Percentiles rank a stretch among this genome's conserved stretches.
phyloP scores from a whole-genome alignment of 2,888 invertebrate species.

The Ormyrus pomaceus region DNA sequence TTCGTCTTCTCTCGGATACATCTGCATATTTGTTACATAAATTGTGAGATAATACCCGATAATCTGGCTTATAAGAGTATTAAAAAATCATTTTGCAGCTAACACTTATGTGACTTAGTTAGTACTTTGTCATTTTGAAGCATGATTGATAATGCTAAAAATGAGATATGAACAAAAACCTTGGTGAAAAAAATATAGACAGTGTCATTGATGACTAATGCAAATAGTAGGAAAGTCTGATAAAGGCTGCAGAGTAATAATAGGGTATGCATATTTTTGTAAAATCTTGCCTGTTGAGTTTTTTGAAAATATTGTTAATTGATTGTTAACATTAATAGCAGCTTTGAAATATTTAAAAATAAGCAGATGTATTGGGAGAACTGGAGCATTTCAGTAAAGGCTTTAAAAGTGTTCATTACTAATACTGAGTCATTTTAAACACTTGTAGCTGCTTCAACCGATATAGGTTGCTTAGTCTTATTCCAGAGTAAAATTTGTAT shows the following conservation, averaged over 20 bases:
- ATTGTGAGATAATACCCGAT: too few species aligned
- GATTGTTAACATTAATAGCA: background rate
- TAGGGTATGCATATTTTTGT: background rate
- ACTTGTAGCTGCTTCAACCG: constrained; percentile 19
- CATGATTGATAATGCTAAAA: constrained; percentile 28
- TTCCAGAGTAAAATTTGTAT: background rate
- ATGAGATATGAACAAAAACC: constrained; percentile 20
- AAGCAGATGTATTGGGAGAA: background rate
- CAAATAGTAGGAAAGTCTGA: constrained; percentile 23
- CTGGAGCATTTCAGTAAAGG: background rate
- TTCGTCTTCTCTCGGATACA: too few species aligned
- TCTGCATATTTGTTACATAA: too few species aligned
- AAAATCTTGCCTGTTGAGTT: background rate
- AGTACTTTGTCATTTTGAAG: background rate
- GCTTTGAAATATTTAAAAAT: background rate
- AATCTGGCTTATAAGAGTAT: too few species aligned
- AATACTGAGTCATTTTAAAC: constrained; percentile 41
- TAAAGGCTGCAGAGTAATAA: background rate
- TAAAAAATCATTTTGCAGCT: too few species aligned
- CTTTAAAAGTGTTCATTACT: constrained; percentile 28
- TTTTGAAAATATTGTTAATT: background rate
- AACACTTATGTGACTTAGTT: background rate
- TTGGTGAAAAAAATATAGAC: constrained; percentile 26
- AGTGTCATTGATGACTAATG: constrained; percentile 56
- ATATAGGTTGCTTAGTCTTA: constrained; percentile 19